Conservation (phyloP, 2,888 invertebrate species). For the Cerceris ruficornis region DNA sequence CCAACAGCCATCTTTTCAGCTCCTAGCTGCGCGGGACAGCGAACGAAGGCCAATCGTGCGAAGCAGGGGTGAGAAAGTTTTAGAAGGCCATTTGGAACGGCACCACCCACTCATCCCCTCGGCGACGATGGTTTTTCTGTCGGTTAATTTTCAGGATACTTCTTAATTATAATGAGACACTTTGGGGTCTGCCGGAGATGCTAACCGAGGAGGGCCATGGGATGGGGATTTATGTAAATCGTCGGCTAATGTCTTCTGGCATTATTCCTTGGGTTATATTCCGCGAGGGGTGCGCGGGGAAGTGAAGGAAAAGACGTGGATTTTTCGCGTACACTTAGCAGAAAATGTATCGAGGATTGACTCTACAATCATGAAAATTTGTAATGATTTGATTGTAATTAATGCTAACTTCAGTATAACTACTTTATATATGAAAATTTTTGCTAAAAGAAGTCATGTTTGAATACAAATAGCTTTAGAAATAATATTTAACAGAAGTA, state of each 20-base stretch:
- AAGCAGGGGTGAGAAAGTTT: conserved; percentile 61
- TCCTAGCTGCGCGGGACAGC: conserved; percentile 2
- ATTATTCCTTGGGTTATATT: conserved; percentile 72
- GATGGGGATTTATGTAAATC: conserved; percentile 78
- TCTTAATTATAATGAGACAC: conserved; percentile 81
- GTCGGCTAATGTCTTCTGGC: conserved; percentile 79
- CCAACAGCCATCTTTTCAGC: too few species aligned
- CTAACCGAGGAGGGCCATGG: conserved; percentile 36
- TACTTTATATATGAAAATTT: neutral
- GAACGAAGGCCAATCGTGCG: conserved; percentile 11
- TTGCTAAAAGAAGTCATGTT: too few species aligned
- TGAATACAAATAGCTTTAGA: too few species aligned
- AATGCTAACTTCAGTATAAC: neutral
- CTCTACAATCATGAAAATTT: neutral
- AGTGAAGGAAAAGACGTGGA: conserved; percentile 4
- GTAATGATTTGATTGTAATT: neutral
- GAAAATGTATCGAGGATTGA: neutral
- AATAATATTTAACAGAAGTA: too few species aligned
- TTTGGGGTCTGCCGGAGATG: conserved; percentile 69
- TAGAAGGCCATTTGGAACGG: conserved; percentile 63
- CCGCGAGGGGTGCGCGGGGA: conserved; percentile 25
- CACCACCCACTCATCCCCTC: conserved; percentile 47
- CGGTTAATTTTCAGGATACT: conserved; percentile 79
- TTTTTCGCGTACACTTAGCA: conserved; percentile 5
- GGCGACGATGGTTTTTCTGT: conserved; percentile 68